Evolutionary conservation across 1,140 invertebrate species (phyloP).

Genomic region (Aphaenogaster ashmeadi): DNA sequence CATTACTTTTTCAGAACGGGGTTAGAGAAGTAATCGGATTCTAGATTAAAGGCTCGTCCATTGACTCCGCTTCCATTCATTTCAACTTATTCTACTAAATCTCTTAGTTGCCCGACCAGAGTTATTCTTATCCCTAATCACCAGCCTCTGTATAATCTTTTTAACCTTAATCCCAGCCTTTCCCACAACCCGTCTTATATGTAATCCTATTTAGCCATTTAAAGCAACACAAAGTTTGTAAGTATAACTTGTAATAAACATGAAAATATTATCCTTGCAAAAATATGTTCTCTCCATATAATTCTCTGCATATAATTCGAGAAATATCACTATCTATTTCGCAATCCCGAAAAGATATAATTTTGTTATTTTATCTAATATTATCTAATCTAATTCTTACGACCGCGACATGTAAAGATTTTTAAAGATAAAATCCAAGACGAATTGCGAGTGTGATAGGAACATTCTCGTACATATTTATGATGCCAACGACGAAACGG

Average conservation of each 20-base stretch:
- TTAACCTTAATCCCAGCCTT: slow-evolving; percentile 4
- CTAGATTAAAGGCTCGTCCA: slow-evolving; percentile 46
- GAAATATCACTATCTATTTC: neutral
- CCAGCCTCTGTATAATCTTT: neutral
- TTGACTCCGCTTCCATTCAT: slow-evolving; percentile 29
- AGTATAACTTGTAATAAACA: neutral
- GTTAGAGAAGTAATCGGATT: slow-evolving; percentile 60
- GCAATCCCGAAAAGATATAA: neutral
- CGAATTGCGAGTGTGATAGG: neutral
- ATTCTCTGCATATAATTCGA: neutral
- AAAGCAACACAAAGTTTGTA: neutral
- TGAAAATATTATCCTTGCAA: neutral
- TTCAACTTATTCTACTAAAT: slow-evolving; percentile 44
- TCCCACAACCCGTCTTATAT: neutral
- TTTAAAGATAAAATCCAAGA: neutral
- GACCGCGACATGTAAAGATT: neutral
- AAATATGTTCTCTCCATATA: neutral
- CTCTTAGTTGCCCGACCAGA: slow-evolving; percentile 11
- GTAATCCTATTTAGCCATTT: slow-evolving; percentile 12
- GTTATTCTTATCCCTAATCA: slow-evolving; percentile 40
- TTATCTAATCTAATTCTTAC: neutral
- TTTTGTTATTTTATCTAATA: neutral
- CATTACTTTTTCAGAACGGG: slow-evolving; percentile 51
- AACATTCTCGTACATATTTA: neutral
- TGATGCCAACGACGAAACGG: neutral